Base-by-base conservation (phyloP, 2,797 vertebrate species). In the Sandelia bainsii region DNA sequence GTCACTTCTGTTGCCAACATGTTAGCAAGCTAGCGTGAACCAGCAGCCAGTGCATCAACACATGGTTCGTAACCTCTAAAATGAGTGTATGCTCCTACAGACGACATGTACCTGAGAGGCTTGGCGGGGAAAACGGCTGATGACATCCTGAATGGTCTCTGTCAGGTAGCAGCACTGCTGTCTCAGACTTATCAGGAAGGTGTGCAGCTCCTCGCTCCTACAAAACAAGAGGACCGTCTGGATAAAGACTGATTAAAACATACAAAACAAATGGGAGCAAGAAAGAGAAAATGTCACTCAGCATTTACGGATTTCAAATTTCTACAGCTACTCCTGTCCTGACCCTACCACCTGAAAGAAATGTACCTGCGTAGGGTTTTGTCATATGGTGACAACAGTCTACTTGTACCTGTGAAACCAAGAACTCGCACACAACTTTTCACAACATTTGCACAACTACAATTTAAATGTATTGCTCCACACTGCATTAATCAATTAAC, bases 121-220 rank as follows among this genome's bases (percentile, higher is more conserved):
- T 58, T 94, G 94, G 62, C 85, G 81, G 40, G 96, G 95, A 53
- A 98, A 96, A 62, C 94, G 94, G 25, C 87, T 81, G 84, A 95
- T 91, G 77, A 95, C 63, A 17, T 95, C 95, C 80, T 96, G 95
- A 52, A 98, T 87, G 1, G 85, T 87, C 83, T 95, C 81, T 0
- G 92, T 96, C 89, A 99, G 91, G 77, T 95, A 95, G 81, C 73
- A 90, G 85, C 96, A 98, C 44, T 98, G 96, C 52, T 94, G 95
- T 76, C 89, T 94, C 85, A 98, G 59, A 77, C 95, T 96, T 66
- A 96, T 87, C 81, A 99, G 94, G 87, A 97, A 97, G 75, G 81
- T 94, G 32, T 93, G 92, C 61, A 98, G 92, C 56, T 98, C 97
- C 79, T 98, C 97, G 80, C 86, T 94, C 82, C 96, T 97, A 88